phyloP scores from a whole-genome alignment of 2,113 vertebrate genomes.

The Muntiacus reevesi region DNA sequence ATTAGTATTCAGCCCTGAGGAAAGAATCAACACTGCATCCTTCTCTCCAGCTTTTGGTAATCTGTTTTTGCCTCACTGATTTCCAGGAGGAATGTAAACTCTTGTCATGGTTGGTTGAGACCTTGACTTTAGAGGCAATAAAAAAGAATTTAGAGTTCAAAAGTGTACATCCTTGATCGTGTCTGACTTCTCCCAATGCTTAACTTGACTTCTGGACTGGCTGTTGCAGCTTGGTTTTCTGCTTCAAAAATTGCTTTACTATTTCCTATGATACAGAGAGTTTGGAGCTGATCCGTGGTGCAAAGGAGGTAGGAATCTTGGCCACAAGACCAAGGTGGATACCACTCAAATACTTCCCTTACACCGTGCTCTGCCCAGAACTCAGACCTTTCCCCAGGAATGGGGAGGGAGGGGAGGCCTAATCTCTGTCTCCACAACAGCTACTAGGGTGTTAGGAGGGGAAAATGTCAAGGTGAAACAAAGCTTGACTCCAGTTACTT shows the following conservation, averaged over 20 bases:
- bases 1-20: neutral
- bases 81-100: conserved; percentile 25
- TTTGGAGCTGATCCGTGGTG: neutral
- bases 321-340: neutral
- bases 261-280: neutral
- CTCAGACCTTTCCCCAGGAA: neutral
- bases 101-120: neutral
- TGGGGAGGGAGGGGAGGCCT: neutral
- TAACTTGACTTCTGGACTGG: neutral
- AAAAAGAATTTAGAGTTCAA: neutral
- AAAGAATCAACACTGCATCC: neutral
- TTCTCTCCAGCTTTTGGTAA: neutral
- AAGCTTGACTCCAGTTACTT: neutral
- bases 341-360: neutral
- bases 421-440: neutral
- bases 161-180: neutral
- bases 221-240: neutral
- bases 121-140: neutral
- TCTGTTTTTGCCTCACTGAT: neutral
- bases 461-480: neutral
- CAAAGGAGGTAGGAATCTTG: neutral
- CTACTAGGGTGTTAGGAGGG: neutral
- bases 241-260: neutral
- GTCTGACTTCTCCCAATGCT: neutral
- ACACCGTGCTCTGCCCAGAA: neutral